Percentiles rank a stretch among this genome's conserved stretches.
phyloP scores from a whole-genome alignment of 2,113 vertebrate genomes.

The Callospermophilus lateralis region DNA sequence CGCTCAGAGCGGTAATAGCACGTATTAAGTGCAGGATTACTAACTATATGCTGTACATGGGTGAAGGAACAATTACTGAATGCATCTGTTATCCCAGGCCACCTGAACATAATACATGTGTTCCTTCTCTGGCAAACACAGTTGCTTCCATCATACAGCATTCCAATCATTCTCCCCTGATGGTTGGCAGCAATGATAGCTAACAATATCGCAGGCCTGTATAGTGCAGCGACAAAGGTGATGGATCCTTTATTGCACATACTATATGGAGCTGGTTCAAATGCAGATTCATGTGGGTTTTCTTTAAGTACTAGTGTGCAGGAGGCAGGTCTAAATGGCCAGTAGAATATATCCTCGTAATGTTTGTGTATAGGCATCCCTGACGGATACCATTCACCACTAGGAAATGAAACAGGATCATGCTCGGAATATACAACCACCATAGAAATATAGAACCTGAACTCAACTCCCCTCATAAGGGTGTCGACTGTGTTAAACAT shows the following conservation, averaged over 20 bases:
- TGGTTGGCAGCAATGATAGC: not conserved
- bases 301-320: no score
- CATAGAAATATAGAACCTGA: not conserved
- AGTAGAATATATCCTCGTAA: no score
- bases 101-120: constrained; percentile 78
- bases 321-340: no score
- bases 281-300: accelerated
- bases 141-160: accelerated
- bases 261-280: accelerated
- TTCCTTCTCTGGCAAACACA: constrained; percentile 74
- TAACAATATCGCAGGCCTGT: not conserved
- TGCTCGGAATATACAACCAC: accelerated
- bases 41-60: accelerated
- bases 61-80: constrained; percentile 85
- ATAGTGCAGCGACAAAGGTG: accelerated
- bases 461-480: accelerated
- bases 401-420: not conserved
- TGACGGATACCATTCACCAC: no score
- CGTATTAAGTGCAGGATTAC: accelerated
- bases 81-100: accelerated
- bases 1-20: not conserved
- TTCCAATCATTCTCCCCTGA: constrained; percentile 73
- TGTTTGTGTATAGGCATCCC: no score
- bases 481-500: constrained; percentile 48
- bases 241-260: accelerated